Evolutionary conservation across 2,888 invertebrate genomes (phyloP), one percentile per base, ranked within the genome.

Genomic region (Drosophila meridionalis): DNA sequence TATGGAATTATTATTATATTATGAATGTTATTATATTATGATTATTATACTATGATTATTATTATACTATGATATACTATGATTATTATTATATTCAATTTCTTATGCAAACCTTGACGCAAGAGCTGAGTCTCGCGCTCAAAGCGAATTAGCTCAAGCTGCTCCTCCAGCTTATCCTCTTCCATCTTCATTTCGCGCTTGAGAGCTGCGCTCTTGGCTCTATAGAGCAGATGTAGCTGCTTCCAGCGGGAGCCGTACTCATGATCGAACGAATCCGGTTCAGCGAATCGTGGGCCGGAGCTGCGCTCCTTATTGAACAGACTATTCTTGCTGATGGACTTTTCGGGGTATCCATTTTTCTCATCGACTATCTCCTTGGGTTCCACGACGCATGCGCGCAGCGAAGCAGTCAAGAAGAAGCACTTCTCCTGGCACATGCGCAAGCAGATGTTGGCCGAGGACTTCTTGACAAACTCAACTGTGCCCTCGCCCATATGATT

Each of bases 161-260:
- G 98, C 34, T 98, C 97, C 91, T 98, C 98, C 4, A 99, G 94
- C 87, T 98, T 98, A 74, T 98, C 97, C 91, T 98, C 96, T 86
- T 98, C 98, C 91, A 97, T 95, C 72, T 96, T 95, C 88, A 98
- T 95, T 92, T 99, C 98, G 62, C 97, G 95, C 90, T 98, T 97
- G 0, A 99, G 93, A 1, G 97, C 96, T 66, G 97, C 96, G 88
- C 97, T 96, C 86, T 99, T 98, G 88, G 97, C 96, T 79, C 97
- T 96, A 92, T 97, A 98, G 42, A 98, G 94, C 88, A 98, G 97
- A 91, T 97, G 97, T 65, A 99, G 94, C 87, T 98, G 97, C 94
- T 99, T 99, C 99, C 99, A 99, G 75, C 98, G 96, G 72, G 97
- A 96, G 8, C 99, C 99, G 94, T 98, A 99, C 89, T 99, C 98